phyloP scores from a whole-genome alignment of 2,797 vertebrate genomes.

The Rhynchotus rufescens region DNA sequence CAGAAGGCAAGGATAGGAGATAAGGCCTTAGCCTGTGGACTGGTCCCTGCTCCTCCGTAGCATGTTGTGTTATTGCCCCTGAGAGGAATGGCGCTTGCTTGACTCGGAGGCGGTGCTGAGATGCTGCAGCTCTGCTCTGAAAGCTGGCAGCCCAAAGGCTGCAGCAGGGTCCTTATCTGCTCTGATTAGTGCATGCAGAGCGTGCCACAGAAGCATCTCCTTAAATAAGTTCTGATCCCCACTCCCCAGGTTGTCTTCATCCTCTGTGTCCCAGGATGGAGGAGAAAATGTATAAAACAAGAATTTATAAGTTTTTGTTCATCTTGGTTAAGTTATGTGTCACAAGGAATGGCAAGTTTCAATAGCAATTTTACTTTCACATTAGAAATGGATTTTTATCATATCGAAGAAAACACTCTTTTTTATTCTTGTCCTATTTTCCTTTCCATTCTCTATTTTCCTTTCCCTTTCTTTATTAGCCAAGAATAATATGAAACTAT shows the following conservation, averaged over 20 bases:
- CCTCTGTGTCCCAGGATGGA: not conserved
- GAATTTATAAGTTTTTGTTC: not conserved
- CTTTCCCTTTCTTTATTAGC: not conserved
- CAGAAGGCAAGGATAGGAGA: not conserved
- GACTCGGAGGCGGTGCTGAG: fast-evolving
- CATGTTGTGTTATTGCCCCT: fast-evolving
- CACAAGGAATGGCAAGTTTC: not conserved
- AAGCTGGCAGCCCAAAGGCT: not conserved
- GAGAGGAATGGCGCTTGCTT: not conserved
- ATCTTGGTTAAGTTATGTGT: not conserved
- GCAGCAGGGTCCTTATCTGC: not conserved
- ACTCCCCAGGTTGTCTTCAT: not conserved
- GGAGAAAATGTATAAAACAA: not conserved
- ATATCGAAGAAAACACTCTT: not conserved
- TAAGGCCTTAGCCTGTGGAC: not conserved
- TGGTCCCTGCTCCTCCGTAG: not conserved
- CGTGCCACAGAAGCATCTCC: fast-evolving
- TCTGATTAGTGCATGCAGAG: fast-evolving
- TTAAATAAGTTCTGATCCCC: not conserved
- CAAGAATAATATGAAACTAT: not conserved
- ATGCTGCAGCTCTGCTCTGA: not conserved
- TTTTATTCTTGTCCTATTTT: not conserved
- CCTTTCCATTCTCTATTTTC: not conserved
- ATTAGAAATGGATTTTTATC: not conserved
- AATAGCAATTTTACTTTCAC: not conserved